phyloP scores from a whole-genome alignment of 2,888 invertebrate genomes.

The Dryococelus australis region DNA sequence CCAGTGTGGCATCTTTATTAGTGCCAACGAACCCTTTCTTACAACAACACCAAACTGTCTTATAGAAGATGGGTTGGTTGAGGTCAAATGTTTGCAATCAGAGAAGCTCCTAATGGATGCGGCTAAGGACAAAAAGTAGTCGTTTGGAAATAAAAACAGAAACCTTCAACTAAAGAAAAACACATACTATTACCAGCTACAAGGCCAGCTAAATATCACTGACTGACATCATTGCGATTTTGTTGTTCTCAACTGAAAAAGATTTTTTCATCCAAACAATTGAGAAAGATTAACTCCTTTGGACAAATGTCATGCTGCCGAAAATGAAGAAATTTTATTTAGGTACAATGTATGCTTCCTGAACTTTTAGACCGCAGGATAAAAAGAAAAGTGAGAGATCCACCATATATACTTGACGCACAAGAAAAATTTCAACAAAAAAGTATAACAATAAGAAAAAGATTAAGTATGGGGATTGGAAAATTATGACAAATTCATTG shows the following conservation, averaged over 20 bases:
- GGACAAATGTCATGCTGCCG: constrained; percentile 23
- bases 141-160: background rate
- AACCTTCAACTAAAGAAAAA: background rate
- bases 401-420: constrained; percentile 21
- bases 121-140: background rate
- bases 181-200: constrained; percentile 25
- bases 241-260: background rate
- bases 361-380: background rate
- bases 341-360: constrained; percentile 7
- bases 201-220: constrained; percentile 22
- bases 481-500: too few species aligned
- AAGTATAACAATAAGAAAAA: too few species aligned
- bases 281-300: background rate
- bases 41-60: constrained; percentile 22
- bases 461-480: too few species aligned
- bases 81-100: constrained; percentile 2
- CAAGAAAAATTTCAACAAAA: too few species aligned
- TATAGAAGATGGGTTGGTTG: background rate
- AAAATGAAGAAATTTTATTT: constrained; percentile 10
- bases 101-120: background rate
- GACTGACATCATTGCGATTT: constrained; percentile 11
- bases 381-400: constrained; percentile 23
- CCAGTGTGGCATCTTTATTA: constrained; percentile 12
- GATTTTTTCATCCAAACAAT: background rate
- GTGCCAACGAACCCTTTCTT: constrained; percentile 20